A percentile compares a stretch with the other conserved stretches of the same genome.
These are phyloP conservation scores for Premnoplex brunnescens DNA, from an alignment of 2,797 vertebrate genomes.

Conservation along the genomic window DNA sequence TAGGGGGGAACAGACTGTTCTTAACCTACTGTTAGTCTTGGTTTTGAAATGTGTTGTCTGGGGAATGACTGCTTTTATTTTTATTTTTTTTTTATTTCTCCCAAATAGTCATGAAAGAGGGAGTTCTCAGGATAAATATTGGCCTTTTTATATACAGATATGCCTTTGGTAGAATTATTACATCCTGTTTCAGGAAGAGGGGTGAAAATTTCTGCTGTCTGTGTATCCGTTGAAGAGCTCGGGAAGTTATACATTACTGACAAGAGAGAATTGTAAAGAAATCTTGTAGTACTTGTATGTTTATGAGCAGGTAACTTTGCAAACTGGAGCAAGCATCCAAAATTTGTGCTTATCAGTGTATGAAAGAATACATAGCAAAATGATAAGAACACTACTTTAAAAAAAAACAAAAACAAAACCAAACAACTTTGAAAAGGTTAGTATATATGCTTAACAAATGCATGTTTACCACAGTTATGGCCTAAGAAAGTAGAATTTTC, in stretches of 20 bases:
- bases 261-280: background rate
- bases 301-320: background rate
- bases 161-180: background rate
- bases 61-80: background rate
- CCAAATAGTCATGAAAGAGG: background rate
- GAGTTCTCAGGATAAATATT: background rate
- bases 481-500: background rate
- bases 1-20: background rate
- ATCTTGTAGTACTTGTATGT: fast-evolving
- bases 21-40: background rate
- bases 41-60: background rate
- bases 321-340: background rate
- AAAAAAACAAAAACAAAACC: background rate
- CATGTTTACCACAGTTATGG: background rate
- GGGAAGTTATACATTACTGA: background rate
- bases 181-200: background rate
- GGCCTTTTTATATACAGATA: background rate
- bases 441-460: background rate
- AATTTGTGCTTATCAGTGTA: background rate
- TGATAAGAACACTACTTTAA: background rate
- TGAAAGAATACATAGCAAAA: background rate
- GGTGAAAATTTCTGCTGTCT: background rate
- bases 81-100: background rate
- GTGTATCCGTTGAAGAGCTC: background rate
- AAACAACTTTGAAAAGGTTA: background rate